Evolutionary conservation across 2,113 vertebrate genomes (phyloP).

Genomic region (Macrotus californicus): DNA sequence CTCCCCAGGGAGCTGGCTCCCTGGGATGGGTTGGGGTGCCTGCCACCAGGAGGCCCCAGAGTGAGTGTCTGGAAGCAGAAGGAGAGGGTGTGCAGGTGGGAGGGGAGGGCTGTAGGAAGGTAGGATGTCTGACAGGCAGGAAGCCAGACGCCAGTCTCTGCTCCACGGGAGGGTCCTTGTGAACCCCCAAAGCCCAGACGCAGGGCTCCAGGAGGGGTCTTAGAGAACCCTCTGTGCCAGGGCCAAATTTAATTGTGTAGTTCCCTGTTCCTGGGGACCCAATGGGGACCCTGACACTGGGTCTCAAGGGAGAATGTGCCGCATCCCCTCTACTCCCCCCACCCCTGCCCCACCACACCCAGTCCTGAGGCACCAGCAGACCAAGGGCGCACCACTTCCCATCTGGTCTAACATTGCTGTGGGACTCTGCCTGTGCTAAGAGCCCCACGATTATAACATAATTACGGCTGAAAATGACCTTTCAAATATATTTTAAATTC

Average conservation of each 20-base stretch:
- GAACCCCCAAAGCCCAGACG: neutral
- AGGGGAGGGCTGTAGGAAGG: neutral
- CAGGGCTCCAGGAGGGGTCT: neutral
- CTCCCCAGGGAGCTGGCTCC: neutral
- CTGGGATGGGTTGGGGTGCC: too few species aligned
- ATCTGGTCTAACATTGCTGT: constrained; percentile 70
- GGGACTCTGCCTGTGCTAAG: constrained; percentile 75
- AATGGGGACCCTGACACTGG: too few species aligned
- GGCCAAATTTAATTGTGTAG: neutral
- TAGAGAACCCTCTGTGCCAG: neutral
- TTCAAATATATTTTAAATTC: constrained; percentile 86
- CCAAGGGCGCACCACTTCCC: constrained; percentile 56
- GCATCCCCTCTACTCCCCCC: accelerated
- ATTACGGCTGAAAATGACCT: constrained; percentile 86
- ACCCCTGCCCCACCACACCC: neutral
- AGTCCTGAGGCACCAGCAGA: neutral
- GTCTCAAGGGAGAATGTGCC: neutral
- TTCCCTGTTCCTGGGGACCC: neutral
- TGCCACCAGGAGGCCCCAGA: neutral
- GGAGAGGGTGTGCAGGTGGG: neutral
- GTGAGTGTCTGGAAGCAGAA: neutral
- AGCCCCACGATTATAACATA: constrained; percentile 81
- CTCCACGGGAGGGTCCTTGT: neutral
- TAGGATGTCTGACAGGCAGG: neutral
- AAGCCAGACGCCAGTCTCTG: neutral